Percentiles rank a stretch among this genome's conserved stretches.
phyloP scores from a whole-genome alignment of 2,888 invertebrate species.

The Galerucella nymphaeae region DNA sequence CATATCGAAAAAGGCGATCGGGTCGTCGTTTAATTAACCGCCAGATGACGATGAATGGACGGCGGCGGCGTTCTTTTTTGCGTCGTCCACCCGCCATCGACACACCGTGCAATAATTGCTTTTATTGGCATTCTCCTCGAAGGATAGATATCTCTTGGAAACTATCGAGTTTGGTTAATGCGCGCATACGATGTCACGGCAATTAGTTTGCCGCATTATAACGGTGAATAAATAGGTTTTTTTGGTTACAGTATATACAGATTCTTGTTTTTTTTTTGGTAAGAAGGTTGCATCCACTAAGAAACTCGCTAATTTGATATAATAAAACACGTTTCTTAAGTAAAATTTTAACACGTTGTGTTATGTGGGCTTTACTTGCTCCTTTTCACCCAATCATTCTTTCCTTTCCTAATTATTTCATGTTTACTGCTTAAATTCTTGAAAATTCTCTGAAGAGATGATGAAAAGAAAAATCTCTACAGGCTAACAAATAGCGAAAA shows the following conservation, averaged over 20 bases:
- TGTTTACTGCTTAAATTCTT: no score
- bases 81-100: conserved; percentile 6
- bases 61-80: conserved; percentile 26
- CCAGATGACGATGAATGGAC: conserved; percentile 17
- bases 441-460: no score
- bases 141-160: conserved; percentile 20
- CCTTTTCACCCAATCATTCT: no score
- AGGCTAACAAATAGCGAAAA: no score
- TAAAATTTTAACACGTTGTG: no score
- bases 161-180: conserved; percentile 25
- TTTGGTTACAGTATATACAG: not conserved
- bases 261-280: not conserved
- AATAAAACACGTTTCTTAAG: no score
- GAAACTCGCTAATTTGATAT: no score
- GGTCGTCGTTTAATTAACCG: conserved; percentile 45
- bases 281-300: not conserved
- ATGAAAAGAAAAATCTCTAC: no score
- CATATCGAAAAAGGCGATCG: conserved; percentile 43
- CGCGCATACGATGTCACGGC: conserved; percentile 31
- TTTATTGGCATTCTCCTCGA: conserved; percentile 25
- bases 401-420: no score
- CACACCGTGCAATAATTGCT: conserved; percentile 22
- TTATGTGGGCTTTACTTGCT: no score
- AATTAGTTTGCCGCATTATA: conserved; percentile 29
- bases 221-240: conserved; percentile 23